phyloP scores from a whole-genome alignment of 2,888 invertebrate genomes.

The Acanthacorydalis orientalis region DNA sequence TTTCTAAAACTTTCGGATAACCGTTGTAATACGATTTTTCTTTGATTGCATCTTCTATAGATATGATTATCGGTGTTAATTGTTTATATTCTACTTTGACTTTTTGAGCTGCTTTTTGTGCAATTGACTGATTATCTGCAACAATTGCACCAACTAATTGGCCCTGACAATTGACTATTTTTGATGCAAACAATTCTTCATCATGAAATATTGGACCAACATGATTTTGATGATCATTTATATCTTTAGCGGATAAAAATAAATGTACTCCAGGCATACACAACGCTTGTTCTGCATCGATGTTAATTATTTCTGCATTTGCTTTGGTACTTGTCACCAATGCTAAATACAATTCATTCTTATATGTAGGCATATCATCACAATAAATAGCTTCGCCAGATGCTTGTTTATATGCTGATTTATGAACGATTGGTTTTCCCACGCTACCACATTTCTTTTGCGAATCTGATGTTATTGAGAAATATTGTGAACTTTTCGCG shows the following conservation, averaged over 20 bases:
- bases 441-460: constrained; percentile 51
- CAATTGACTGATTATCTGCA: constrained; percentile 58
- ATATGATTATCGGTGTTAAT: constrained; percentile 58
- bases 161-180: constrained; percentile 61
- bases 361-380: constrained; percentile 67
- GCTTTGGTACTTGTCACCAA: constrained; percentile 67
- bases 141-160: constrained; percentile 70
- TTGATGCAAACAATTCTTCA: constrained; percentile 71
- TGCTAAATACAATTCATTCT: constrained; percentile 64
- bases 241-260: constrained; percentile 61
- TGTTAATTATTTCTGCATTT: constrained; percentile 59
- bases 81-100: constrained; percentile 75
- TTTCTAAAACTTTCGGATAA: constrained; percentile 37
- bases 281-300: constrained; percentile 62
- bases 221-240: constrained; percentile 45
- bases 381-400: constrained; percentile 85
- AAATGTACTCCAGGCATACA: constrained; percentile 60
- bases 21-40: constrained; percentile 50
- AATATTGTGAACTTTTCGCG: constrained; percentile 58
- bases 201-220: constrained; percentile 63
- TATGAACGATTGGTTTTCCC: constrained; percentile 65
- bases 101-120: constrained; percentile 66
- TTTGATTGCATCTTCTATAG: constrained; percentile 78
- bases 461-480: constrained; percentile 33
- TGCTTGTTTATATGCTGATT: constrained; percentile 73